Base-by-base conservation (phyloP, 2,113 vertebrate genomes). In the Pseudopodoces humilis region DNA sequence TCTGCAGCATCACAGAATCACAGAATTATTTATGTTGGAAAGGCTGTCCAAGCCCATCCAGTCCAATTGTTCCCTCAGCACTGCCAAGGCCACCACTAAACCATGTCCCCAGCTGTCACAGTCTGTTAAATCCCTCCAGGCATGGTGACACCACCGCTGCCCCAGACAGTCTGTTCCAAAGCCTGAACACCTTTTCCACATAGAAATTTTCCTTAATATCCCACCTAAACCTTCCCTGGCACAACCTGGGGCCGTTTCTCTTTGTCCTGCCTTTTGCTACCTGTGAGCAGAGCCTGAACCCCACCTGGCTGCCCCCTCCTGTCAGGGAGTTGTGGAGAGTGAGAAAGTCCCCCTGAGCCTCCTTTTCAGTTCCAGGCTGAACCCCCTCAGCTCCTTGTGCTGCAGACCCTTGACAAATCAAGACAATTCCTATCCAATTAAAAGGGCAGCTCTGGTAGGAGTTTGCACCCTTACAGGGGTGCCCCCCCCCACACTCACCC, bases 311-410 rank as follows among this genome's bases (percentile, higher is more conserved):
- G 33, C 17, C 8, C 20, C 16, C 46, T 83, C 46, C 46, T 83
- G n/a, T 41, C 53, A 75, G 70, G 39, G 16, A 25, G 30, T 2
- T 53, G 13, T 35, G 30, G 7, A 60, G 11, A 68, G 24, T 18
- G 9, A 35, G 11, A 12, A 60, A 43, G 4, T 31, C 9, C 21
- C 17, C 17, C 10, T 1, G 0, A 41, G 24, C 9, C 39, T 68
- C 60, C 37, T 60, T 30, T 68, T 13, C 53, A 39, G 39, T 39
- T 47, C 12, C 60, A 41, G 18, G 39, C 4, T 68, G 39, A 83
- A 8, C 16, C 4, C 17, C 47, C 47, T 52, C 78, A 53, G 11
- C 21, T 69, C 47, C 25, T 33, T 31, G 47, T 69, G 63, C 39
- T 89, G 41, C 25, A 41, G 30, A 69, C 5, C 30, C 21, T 55